phyloP scores from a whole-genome alignment of 2,888 invertebrate species.

The Nowickia ferox region DNA sequence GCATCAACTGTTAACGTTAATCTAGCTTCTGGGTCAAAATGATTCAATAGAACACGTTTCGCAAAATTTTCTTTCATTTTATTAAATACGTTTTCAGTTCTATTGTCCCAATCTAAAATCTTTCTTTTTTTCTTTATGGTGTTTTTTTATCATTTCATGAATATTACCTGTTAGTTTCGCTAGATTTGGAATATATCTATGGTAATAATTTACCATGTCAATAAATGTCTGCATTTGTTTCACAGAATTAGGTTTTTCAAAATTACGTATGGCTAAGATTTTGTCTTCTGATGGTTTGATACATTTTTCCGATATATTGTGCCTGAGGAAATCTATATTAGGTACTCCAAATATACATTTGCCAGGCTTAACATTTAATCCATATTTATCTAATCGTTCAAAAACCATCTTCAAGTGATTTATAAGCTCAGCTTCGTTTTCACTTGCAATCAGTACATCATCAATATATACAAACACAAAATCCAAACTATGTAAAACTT shows the following conservation, averaged over 20 bases:
- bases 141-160: background rate
- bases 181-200: background rate
- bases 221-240: conserved; percentile 4
- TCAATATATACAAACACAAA: background rate
- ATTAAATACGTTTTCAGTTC: background rate
- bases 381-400: background rate
- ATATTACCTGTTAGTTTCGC: background rate
- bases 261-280: background rate
- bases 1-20: conserved; percentile 20
- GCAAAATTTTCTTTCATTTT: conserved; percentile 1
- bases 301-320: too few species aligned
- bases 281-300: too few species aligned
- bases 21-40: background rate
- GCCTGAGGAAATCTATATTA: background rate
- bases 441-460: background rate
- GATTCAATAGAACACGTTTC: conserved; percentile 10
- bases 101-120: too few species aligned
- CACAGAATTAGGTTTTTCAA: background rate
- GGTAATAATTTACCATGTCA: conserved; percentile 5
- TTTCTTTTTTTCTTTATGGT: background rate
- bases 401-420: background rate
- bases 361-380: background rate
- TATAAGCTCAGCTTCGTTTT: background rate
- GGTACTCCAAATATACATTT: background rate
- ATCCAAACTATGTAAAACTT: too few species aligned